phyloP scores from a whole-genome alignment of 1,140 invertebrate genomes.

The Drosophila bifasciata region DNA sequence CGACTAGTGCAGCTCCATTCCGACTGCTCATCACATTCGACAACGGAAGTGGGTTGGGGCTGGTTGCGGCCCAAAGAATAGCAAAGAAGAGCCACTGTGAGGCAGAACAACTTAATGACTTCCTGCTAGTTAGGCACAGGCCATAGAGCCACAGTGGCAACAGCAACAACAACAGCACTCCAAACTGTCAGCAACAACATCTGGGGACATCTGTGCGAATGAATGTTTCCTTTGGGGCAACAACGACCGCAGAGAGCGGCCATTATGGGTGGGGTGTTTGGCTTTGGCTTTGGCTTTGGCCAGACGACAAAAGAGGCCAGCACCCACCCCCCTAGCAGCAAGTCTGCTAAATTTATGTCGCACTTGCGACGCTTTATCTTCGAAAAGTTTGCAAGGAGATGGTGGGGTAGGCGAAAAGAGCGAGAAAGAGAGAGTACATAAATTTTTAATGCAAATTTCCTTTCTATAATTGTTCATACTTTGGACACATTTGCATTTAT shows the following conservation, averaged over 20 bases:
- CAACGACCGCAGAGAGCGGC: constrained; percentile 68
- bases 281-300: not conserved
- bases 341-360: constrained; percentile 64
- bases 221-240: constrained; percentile 65
- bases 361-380: constrained; percentile 72
- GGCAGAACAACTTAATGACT: constrained; percentile 79
- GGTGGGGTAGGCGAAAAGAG: not conserved
- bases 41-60: constrained; percentile 25
- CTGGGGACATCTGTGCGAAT: constrained; percentile 67
- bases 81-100: constrained; percentile 44
- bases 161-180: constrained; percentile 18
- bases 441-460: constrained; percentile 81
- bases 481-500: constrained; percentile 81
- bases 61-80: constrained; percentile 22
- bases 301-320: no score
- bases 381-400: not conserved
- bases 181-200: constrained; percentile 38
- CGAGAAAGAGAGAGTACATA: constrained; percentile 61
- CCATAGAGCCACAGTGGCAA: constrained; percentile 24
- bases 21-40: constrained; percentile 34
- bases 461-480: constrained; percentile 81
- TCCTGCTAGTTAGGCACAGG: constrained; percentile 74
- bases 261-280: constrained; percentile 40
- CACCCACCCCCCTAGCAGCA: no score
- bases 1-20: not conserved